Conservation (phyloP, 2,797 vertebrate genomes). For the Anolis apletophallus region DNA sequence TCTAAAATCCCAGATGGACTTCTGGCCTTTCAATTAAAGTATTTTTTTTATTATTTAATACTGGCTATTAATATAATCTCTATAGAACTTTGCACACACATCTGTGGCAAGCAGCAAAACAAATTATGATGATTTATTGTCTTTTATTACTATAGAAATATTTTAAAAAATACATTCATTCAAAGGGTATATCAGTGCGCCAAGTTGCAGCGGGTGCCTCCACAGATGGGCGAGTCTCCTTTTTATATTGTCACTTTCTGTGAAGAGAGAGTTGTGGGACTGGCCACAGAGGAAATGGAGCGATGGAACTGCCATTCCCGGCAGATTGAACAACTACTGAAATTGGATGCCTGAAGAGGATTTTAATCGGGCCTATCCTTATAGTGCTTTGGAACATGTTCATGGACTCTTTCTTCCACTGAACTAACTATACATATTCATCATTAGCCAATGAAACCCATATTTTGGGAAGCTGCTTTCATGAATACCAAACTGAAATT, state of each 20-base stretch:
- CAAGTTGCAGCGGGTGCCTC: background rate
- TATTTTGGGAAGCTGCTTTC: background rate
- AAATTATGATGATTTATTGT: background rate
- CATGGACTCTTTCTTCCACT: background rate
- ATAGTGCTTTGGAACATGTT: background rate
- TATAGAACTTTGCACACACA: background rate
- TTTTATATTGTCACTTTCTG: background rate
- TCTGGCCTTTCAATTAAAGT: conserved; percentile 4
- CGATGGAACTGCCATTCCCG: background rate
- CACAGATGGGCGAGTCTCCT: background rate
- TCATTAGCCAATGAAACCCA: background rate
- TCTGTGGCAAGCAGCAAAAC: background rate
- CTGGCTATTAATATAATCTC: conserved; percentile 10
- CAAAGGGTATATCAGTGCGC: too few relatives aligned
- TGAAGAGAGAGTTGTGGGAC: background rate
- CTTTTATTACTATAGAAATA: background rate
- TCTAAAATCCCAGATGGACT: conserved; percentile 26
- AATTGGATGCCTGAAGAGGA: background rate
- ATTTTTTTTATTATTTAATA: background rate
- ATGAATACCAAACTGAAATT: background rate
- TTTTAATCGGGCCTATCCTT: background rate
- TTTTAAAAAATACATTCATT: background rate
- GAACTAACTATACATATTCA: background rate
- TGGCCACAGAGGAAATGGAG: background rate
- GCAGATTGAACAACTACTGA: background rate